Conservation (phyloP, 2,888 invertebrate genomes). For the Xanthostigma xanthostigma region DNA sequence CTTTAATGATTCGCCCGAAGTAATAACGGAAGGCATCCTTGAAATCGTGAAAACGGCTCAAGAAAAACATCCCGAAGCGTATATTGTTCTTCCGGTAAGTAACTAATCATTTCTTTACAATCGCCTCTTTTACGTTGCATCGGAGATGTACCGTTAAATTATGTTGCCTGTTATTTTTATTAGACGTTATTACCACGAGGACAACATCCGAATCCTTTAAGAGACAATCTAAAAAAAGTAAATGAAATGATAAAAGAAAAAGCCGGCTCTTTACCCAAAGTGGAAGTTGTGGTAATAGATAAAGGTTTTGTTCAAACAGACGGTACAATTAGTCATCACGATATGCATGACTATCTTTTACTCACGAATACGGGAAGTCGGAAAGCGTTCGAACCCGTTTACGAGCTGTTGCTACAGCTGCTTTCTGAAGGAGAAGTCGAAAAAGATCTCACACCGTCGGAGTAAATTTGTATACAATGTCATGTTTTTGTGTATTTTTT, state of each 20-base stretch:
- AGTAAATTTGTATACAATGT: conserved; percentile 27
- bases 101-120: conserved; percentile 7
- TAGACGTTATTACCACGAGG: conserved; percentile 82
- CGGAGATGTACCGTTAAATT: background rate
- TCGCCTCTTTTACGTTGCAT: background rate
- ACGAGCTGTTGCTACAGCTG: conserved; percentile 64
- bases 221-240: conserved; percentile 61
- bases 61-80: conserved; percentile 62
- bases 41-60: conserved; percentile 60
- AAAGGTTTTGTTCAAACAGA: conserved; percentile 63
- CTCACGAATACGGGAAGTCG: conserved; percentile 74
- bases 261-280: conserved; percentile 43
- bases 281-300: conserved; percentile 66
- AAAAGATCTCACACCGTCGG: conserved; percentile 57
- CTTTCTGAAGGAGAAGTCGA: conserved; percentile 60
- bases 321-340: conserved; percentile 72
- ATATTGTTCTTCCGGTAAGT: conserved; percentile 75
- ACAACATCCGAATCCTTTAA: conserved; percentile 64
- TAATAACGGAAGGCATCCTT: conserved; percentile 67
- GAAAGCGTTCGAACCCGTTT: conserved; percentile 74
- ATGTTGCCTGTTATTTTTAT: conserved; percentile 19
- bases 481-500: too few species aligned
- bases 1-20: conserved; percentile 59
- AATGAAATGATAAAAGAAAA: conserved; percentile 56
- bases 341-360: conserved; percentile 85